Percentiles rank a stretch among this genome's conserved stretches.
Evolutionary conservation across 2,888 invertebrate species (phyloP).

Genomic region (Platycheirus albimanus): DNA sequence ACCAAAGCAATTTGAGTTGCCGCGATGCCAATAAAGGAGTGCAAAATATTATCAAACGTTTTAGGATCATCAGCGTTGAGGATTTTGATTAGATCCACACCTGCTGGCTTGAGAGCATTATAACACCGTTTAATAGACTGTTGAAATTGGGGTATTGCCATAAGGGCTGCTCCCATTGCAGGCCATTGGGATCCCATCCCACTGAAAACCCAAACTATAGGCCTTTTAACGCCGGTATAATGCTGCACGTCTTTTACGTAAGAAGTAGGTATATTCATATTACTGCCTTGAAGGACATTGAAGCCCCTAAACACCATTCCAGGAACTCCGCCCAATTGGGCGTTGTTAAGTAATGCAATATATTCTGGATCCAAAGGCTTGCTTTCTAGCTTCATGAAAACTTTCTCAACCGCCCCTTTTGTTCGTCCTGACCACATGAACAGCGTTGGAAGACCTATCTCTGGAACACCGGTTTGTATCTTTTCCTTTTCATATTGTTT

Average conservation of each 20-base stretch:
- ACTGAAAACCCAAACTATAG: constrained; percentile 94
- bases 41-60: constrained; percentile 86
- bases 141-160: constrained; percentile 88
- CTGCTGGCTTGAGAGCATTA: constrained; percentile 84
- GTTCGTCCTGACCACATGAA: constrained; percentile 90
- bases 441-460: constrained; percentile 87
- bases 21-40: constrained; percentile 89
- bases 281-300: constrained; percentile 81
- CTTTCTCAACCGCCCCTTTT: constrained; percentile 86
- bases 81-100: constrained; percentile 86
- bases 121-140: constrained; percentile 86
- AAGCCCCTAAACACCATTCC: constrained; percentile 90
- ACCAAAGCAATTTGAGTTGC: constrained; percentile 85
- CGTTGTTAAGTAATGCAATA: constrained; percentile 84
- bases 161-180: constrained; percentile 90
- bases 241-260: constrained; percentile 84
- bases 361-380: constrained; percentile 85
- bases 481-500: constrained; percentile 74
- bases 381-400: constrained; percentile 85
- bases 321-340: constrained; percentile 84
- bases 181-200: constrained; percentile 95
- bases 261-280: constrained; percentile 76
- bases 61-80: constrained; percentile 85
- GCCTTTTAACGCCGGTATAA: constrained; percentile 85
- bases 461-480: constrained; percentile 84